phyloP scores from a whole-genome alignment of 2,113 vertebrate genomes.

The Bostrychus sinensis region DNA sequence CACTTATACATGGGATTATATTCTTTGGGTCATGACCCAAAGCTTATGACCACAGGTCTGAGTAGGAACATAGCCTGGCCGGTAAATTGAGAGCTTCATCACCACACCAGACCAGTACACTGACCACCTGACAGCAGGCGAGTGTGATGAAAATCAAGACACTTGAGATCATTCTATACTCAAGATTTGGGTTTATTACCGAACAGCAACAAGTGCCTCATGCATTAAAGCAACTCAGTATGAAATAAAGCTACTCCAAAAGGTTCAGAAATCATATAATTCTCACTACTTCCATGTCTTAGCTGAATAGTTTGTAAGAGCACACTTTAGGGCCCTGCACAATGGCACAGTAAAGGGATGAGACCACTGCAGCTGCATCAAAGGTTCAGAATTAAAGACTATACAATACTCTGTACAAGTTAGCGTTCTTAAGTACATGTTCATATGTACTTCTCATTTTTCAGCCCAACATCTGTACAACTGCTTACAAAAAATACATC shows the following conservation, averaged over 20 bases:
- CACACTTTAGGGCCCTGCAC: too few relatives aligned
- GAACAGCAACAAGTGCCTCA: slow-evolving; percentile 32
- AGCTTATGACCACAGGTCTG: too few relatives aligned
- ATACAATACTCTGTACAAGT: slow-evolving; percentile 69
- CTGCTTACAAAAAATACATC: slow-evolving; percentile 84
- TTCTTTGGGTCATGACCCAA: too few relatives aligned
- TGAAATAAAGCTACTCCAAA: slow-evolving; percentile 35
- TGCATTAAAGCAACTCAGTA: slow-evolving; percentile 37
- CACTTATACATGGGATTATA: too few relatives aligned
- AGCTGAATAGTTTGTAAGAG: too few relatives aligned
- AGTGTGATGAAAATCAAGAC: background rate
- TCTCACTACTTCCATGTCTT: background rate
- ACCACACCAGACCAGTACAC: too few relatives aligned
- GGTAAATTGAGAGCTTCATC: too few relatives aligned
- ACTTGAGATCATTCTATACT: background rate
- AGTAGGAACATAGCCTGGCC: too few relatives aligned
- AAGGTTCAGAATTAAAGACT: slow-evolving; percentile 55
- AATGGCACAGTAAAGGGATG: slow-evolving; percentile 25
- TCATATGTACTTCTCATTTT: slow-evolving; percentile 77
- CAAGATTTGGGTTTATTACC: slow-evolving; percentile 45
- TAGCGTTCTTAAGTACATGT: slow-evolving; percentile 64
- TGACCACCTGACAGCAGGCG: too few relatives aligned
- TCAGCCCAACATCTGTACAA: slow-evolving; percentile 81
- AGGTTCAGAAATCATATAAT: slow-evolving; percentile 9
- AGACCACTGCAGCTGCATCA: slow-evolving; percentile 44